Evolutionary conservation across 2,888 invertebrate species (phyloP).

Genomic region (Xylocampa areola): DNA sequence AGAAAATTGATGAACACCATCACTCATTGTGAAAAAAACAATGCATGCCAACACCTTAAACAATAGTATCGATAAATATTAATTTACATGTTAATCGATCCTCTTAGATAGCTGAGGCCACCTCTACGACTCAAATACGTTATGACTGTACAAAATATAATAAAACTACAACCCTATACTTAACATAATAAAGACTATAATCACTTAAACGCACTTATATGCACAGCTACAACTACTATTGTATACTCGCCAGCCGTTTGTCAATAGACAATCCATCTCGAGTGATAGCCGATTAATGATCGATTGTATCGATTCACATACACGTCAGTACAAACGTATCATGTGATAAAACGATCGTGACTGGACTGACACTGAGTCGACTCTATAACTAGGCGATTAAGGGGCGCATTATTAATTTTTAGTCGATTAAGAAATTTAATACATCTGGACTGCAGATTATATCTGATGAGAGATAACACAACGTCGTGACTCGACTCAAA

Average conservation of each 20-base stretch:
- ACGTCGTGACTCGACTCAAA: conserved; percentile 44
- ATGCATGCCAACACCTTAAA: conserved; percentile 60
- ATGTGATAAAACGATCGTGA: conserved; percentile 67
- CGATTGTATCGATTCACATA: conserved; percentile 66
- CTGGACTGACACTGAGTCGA: conserved; percentile 70
- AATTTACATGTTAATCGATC: conserved; percentile 77
- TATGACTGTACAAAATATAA: not conserved
- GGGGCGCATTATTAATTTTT: conserved; percentile 52
- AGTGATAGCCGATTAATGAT: conserved; percentile 68
- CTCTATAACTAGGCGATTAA: conserved; percentile 51
- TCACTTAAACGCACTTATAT: conserved; percentile 29
- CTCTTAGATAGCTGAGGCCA: conserved; percentile 59
- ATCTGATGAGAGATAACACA: conserved; percentile 27
- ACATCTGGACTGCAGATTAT: conserved; percentile 35
- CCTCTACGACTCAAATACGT: conserved; percentile 31
- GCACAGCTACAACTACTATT: conserved; percentile 26
- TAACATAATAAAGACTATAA: conserved; percentile 42
- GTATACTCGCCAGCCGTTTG: conserved; percentile 59
- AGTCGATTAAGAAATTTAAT: conserved; percentile 54
- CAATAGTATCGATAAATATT: conserved; percentile 71
- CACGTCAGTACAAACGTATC: conserved; percentile 51
- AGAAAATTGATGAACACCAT: conserved; percentile 55
- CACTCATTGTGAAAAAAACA: conserved; percentile 65
- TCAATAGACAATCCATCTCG: conserved; percentile 67
- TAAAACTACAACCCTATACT: conserved; percentile 17